These are phyloP conservation scores for Andrena praecox DNA, from an alignment of 2,888 invertebrate species.

Conservation along the genomic window DNA sequence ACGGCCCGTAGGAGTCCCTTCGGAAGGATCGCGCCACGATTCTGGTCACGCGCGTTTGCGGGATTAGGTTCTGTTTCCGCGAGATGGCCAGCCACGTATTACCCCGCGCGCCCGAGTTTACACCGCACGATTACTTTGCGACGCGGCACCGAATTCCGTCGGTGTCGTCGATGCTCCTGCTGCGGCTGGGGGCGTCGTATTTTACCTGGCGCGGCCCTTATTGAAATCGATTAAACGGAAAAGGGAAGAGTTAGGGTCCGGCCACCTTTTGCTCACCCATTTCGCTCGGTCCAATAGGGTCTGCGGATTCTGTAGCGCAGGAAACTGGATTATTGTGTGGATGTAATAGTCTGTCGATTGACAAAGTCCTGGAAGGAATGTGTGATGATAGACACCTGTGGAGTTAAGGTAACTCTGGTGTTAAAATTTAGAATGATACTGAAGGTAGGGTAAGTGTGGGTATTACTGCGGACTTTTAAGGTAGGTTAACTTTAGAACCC, in stretches of 20 bases:
- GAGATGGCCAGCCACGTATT: conserved; percentile 66
- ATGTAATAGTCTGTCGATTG: no score
- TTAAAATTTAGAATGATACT: no score
- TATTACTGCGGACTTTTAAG: no score
- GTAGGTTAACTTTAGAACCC: no score
- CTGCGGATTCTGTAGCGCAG: no score
- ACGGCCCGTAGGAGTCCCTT: conserved; percentile 44
- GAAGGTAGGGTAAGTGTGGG: no score
- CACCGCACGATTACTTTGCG: conserved; percentile 67
- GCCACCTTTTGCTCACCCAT: background rate
- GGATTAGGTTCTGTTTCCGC: conserved; percentile 82
- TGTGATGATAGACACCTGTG: no score
- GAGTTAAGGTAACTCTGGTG: no score
- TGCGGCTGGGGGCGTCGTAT: background rate
- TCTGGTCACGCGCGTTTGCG: conserved; percentile 81
- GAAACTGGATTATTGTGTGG: no score
- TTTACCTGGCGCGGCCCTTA: conserved; percentile 19
- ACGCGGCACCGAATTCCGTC: conserved; percentile 58
- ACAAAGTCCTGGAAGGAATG: no score
- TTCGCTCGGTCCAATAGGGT: background rate
- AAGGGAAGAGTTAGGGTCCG: background rate
- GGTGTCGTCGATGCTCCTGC: conserved; percentile 9
- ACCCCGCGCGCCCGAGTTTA: conserved; percentile 60
- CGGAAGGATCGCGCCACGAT: conserved; percentile 69
- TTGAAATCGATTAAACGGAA: conserved; percentile 48